Evolutionary conservation across 2,113 vertebrate genomes (phyloP).

Genomic region (Terrapene triunguis): DNA sequence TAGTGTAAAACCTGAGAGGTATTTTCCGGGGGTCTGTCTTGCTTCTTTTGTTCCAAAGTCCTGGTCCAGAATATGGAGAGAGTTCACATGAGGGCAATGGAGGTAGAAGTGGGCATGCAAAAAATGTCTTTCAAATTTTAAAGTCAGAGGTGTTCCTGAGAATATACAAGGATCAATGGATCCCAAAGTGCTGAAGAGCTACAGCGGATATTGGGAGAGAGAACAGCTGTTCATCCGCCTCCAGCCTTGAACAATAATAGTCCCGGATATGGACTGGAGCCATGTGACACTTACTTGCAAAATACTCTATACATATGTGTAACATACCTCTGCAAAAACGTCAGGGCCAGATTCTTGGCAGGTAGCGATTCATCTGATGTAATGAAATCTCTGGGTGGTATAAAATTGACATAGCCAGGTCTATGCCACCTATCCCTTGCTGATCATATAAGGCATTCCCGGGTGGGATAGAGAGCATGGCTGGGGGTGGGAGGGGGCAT

Average conservation of each 20-base stretch:
- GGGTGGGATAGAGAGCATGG: fast-evolving
- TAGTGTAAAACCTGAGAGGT: neutral
- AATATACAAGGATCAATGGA: neutral
- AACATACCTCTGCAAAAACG: neutral
- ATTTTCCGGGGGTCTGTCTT: neutral
- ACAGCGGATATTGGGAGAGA: neutral
- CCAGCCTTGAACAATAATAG: neutral
- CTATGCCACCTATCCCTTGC: neutral
- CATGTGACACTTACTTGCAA: neutral
- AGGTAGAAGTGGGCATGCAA: neutral
- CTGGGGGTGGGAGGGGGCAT: neutral
- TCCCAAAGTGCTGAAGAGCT: neutral
- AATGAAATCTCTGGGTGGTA: no score
- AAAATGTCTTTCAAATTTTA: neutral
- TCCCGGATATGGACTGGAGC: neutral
- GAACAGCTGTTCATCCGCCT: neutral
- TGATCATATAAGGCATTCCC: fast-evolving
- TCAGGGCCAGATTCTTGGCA: neutral
- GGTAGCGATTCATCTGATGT: neutral
- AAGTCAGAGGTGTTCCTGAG: neutral
- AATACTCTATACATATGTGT: neutral
- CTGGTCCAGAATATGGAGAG: neutral
- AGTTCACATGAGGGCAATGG: neutral
- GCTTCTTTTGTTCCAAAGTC: neutral
- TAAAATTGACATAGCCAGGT: neutral